Percentiles rank a stretch among this genome's conserved stretches.
phyloP scores from a whole-genome alignment of 2,797 vertebrate genomes.

The Alexandromys oeconomus region DNA sequence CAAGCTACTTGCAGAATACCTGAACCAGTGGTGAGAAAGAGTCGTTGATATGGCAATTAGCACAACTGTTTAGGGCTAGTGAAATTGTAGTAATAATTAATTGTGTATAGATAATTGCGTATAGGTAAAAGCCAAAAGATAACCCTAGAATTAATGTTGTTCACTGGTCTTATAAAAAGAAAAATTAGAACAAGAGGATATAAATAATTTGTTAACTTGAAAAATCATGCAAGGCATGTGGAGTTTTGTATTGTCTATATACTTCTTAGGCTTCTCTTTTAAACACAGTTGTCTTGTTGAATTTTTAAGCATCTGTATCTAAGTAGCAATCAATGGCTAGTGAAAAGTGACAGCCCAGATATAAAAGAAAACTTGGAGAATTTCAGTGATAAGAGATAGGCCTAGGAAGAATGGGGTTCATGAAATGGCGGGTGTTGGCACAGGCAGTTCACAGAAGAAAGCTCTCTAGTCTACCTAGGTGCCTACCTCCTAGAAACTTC shows the following conservation, averaged over 20 bases:
- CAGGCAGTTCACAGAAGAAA: not conserved
- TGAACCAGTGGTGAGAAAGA: not conserved
- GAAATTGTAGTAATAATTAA: conserved; percentile 39
- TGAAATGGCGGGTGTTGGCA: not conserved
- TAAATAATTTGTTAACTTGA: conserved; percentile 41
- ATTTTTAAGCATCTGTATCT: not conserved
- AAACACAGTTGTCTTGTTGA: not conserved
- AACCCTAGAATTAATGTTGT: conserved; percentile 2
- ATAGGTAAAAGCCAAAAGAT: conserved; percentile 27
- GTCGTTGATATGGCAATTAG: conserved; percentile 32
- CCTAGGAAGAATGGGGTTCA: not conserved
- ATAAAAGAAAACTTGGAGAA: not conserved
- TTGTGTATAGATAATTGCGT: not conserved
- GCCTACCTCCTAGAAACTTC: not conserved
- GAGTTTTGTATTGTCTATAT: not conserved
- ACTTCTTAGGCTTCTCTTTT: not conserved
- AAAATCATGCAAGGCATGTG: not conserved
- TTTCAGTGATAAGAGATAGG: not conserved
- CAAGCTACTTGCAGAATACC: not conserved
- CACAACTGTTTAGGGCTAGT: conserved; percentile 1
- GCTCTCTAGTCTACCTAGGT: not conserved
- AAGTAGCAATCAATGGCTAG: not conserved
- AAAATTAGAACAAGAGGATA: not conserved
- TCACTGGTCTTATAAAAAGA: not conserved
- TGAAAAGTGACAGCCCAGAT: not conserved